A percentile compares a stretch with the other conserved stretches of the same genome.
Conservation (phyloP, 2,797 vertebrate species). For the Typhlichthys eigenmanni region DNA sequence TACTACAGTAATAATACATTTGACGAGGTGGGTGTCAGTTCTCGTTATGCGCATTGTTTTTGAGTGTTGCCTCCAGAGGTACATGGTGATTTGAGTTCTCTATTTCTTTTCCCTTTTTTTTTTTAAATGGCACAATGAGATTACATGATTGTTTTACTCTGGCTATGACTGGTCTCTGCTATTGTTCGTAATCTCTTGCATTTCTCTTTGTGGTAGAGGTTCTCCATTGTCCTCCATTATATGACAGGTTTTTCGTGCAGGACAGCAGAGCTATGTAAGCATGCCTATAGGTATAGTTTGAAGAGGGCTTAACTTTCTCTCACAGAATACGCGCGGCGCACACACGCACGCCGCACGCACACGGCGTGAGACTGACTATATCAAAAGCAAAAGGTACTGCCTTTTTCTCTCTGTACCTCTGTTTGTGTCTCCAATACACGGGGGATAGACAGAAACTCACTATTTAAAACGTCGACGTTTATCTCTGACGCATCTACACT, state of each 20-base stretch:
- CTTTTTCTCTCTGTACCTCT: too few relatives aligned
- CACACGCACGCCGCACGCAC: too few relatives aligned
- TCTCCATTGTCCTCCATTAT: conserved; percentile 58
- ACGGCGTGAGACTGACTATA: too few relatives aligned
- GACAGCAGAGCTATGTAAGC: conserved; percentile 7
- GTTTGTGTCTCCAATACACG: too few relatives aligned
- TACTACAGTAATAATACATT: too few relatives aligned
- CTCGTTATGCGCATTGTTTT: too few relatives aligned
- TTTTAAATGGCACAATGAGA: conserved; percentile 46
- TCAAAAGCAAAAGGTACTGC: too few relatives aligned
- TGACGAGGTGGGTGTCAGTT: too few relatives aligned
- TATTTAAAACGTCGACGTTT: too few relatives aligned
- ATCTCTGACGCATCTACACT: too few relatives aligned
- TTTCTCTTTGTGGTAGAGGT: conserved; percentile 68
- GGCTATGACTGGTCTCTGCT: conserved; percentile 49
- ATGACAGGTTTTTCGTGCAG: conserved; percentile 30
- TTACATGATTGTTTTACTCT: conserved; percentile 62
- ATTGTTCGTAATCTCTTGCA: conserved; percentile 68
- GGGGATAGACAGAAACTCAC: too few relatives aligned
- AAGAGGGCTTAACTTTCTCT: not conserved
- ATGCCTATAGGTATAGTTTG: not conserved
- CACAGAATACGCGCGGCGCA: not conserved
- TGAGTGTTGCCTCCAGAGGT: too few relatives aligned
- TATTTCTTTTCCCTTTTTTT: conserved; percentile 14
- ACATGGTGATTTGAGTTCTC: conserved; percentile 5